These are phyloP conservation scores for Oxyscelio sp. DNA, from an alignment of 2,888 invertebrate genomes.

Conservation along the genomic window DNA sequence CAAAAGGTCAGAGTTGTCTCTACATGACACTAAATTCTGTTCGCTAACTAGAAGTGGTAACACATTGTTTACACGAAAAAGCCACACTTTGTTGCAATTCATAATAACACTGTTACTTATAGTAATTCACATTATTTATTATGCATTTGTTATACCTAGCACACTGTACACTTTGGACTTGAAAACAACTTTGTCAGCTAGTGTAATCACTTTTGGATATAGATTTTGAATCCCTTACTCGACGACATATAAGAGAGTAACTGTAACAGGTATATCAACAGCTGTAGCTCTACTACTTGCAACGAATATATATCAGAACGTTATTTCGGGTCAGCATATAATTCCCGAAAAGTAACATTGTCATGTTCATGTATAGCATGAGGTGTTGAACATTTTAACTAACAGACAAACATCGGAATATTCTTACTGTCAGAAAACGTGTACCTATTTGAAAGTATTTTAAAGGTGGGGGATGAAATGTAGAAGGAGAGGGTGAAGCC, in stretches of 20 bases:
- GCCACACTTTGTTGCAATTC: not conserved
- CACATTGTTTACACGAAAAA: not conserved
- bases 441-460: slow-evolving; percentile 55
- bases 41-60: not conserved
- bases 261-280: slow-evolving; percentile 63
- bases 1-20: slow-evolving; percentile 8
- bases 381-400: slow-evolving; percentile 23
- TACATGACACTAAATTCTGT: slow-evolving; percentile 18
- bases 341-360: not conserved
- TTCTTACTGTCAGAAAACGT: slow-evolving; percentile 62
- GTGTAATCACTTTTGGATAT: not conserved
- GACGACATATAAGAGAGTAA: slow-evolving; percentile 10
- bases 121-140: not conserved
- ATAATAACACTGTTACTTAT: not conserved
- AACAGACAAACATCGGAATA: slow-evolving; percentile 49
- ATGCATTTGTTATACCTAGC: not conserved
- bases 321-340: not conserved
- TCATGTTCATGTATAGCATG: not conserved
- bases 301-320: slow-evolving; percentile 12
- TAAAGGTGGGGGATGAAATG: slow-evolving; percentile 64
- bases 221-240: slow-evolving; percentile 14
- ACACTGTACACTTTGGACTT: not conserved
- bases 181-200: not conserved
- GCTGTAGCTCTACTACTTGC: slow-evolving; percentile 25
- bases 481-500: slow-evolving; percentile 70